Evolutionary conservation across 2,888 invertebrate species (phyloP).

Genomic region (Orgyia antiqua): DNA sequence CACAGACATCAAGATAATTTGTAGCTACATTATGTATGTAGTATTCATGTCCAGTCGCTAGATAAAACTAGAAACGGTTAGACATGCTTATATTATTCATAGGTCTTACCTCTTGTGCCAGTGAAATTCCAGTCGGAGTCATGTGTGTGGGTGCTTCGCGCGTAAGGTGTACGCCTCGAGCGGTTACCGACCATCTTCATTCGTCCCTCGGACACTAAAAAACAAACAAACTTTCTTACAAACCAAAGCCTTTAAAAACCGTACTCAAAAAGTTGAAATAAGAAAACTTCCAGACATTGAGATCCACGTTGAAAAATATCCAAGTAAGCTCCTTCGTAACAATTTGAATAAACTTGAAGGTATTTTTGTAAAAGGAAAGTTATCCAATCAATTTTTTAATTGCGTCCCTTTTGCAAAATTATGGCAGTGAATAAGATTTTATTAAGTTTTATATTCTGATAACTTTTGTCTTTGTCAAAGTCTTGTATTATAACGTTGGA

Average conservation of each 20-base stretch:
- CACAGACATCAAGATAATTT: too few species aligned
- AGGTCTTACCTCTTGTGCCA: slow-evolving; percentile 58
- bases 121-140: slow-evolving; percentile 72
- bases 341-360: slow-evolving; percentile 28
- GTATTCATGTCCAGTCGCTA: too few species aligned
- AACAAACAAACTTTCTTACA: slow-evolving; percentile 19
- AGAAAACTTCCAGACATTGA: slow-evolving; percentile 3
- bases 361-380: slow-evolving; percentile 32
- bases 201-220: slow-evolving; percentile 50
- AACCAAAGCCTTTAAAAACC: slow-evolving; percentile 7
- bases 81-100: slow-evolving; percentile 2
- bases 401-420: slow-evolving; percentile 22
- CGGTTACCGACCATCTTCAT: slow-evolving; percentile 48
- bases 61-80: too few species aligned
- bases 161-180: slow-evolving; percentile 62
- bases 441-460: slow-evolving; percentile 2
- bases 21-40: too few species aligned
- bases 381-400: slow-evolving; percentile 39
- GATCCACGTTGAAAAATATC: slow-evolving; percentile 16
- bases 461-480: not conserved
- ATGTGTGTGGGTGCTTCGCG: slow-evolving; percentile 57
- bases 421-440: slow-evolving; percentile 1
- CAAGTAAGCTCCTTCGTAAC: slow-evolving; percentile 14
- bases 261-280: slow-evolving; percentile 6
- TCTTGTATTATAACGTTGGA: too few species aligned